Evolutionary conservation across 2,888 invertebrate genomes (phyloP).

Genomic region (Leptopilina drosophilae): DNA sequence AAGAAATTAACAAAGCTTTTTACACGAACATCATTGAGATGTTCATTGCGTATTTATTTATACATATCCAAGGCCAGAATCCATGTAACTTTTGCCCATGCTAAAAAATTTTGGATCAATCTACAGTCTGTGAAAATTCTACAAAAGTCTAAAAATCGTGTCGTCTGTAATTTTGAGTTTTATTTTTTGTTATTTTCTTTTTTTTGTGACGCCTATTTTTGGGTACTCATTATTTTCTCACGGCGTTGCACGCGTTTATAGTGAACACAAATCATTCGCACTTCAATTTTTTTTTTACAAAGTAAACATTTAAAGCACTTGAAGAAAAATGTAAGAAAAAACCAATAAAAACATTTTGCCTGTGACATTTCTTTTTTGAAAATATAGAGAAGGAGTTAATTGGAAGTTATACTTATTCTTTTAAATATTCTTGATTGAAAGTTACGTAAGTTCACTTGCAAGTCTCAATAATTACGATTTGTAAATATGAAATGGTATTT

Average conservation of each 20-base stretch:
- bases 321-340: neutral
- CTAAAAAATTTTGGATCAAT: slow-evolving; percentile 28
- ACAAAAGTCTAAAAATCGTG: slow-evolving; percentile 28
- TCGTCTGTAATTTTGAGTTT: slow-evolving; percentile 22
- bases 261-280: slow-evolving; percentile 29
- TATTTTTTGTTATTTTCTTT: neutral
- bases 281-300: neutral
- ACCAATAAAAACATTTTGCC: slow-evolving; percentile 24
- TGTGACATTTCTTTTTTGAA: neutral
- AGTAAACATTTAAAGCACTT: neutral
- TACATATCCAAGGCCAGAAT: slow-evolving; percentile 62
- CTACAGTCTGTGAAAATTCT: slow-evolving; percentile 29
- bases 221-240: slow-evolving; percentile 66
- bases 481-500: too few species aligned
- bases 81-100: slow-evolving; percentile 56
- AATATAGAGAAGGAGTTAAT: neutral
- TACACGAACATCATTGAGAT: slow-evolving; percentile 23
- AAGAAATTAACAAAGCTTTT: slow-evolving; percentile 35
- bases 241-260: slow-evolving; percentile 66
- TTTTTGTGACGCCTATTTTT: slow-evolving; percentile 51
- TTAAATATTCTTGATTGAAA: too few species aligned
- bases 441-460: too few species aligned
- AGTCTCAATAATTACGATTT: too few species aligned
- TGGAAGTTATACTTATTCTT: too few species aligned
- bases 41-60: slow-evolving; percentile 2